A percentile compares a stretch with the other conserved stretches of the same genome.
These are phyloP conservation scores for Dermolepida albohirtum DNA, from an alignment of 2,888 invertebrate species.

Conservation along the genomic window DNA sequence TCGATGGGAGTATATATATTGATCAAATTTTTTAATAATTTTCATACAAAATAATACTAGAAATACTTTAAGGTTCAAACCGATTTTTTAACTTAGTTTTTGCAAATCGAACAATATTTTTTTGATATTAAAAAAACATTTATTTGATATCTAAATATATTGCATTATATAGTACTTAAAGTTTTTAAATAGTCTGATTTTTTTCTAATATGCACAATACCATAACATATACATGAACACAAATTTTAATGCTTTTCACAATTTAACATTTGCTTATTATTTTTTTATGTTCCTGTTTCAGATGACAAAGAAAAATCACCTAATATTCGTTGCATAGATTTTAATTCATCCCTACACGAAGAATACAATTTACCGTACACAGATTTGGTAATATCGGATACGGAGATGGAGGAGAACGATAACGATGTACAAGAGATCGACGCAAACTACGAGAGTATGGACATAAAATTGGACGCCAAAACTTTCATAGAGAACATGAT, in stretches of 20 bases:
- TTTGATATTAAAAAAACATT: too few species aligned
- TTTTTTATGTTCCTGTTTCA: conserved; percentile 48
- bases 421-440: conserved; percentile 57
- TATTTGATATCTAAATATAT: too few species aligned
- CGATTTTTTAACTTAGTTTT: too few species aligned
- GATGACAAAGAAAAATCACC: conserved; percentile 52
- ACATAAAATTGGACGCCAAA: conserved; percentile 59
- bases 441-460: conserved; percentile 57
- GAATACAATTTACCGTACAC: conserved; percentile 66
- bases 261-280: background rate
- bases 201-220: too few species aligned
- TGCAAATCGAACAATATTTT: too few species aligned
- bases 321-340: conserved; percentile 60
- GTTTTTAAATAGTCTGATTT: too few species aligned
- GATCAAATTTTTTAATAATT: too few species aligned
- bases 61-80: too few species aligned
- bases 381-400: conserved; percentile 58
- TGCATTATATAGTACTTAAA: too few species aligned
- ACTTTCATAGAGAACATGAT: conserved; percentile 55
- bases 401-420: conserved; percentile 60
- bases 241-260: background rate
- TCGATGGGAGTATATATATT: too few species aligned
- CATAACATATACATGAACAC: too few species aligned
- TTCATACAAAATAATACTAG: too few species aligned
- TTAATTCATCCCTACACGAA: conserved; percentile 67